These are phyloP conservation scores for Polyommatus icarus DNA, from an alignment of 2,888 invertebrate genomes.

Conservation along the genomic window DNA sequence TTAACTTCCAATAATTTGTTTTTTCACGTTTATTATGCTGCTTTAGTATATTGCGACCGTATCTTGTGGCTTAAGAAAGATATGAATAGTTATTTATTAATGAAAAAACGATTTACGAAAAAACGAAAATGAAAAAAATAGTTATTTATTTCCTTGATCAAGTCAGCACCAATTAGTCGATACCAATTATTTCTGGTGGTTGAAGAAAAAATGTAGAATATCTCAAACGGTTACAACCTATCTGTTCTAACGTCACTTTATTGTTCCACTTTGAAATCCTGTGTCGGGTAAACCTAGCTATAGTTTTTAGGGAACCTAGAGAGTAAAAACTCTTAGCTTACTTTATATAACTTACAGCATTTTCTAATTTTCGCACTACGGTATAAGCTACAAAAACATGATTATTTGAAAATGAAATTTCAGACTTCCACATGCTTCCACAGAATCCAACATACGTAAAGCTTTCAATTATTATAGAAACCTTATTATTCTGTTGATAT, in stretches of 20 bases:
- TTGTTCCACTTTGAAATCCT: constrained; percentile 12
- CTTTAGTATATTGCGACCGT: not conserved
- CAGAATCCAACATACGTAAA: no score
- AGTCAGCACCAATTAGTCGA: not conserved
- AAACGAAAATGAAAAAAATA: no score
- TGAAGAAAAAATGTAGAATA: not conserved
- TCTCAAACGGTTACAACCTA: not conserved
- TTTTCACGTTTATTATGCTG: not conserved
- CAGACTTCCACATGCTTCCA: no score
- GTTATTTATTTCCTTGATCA: not conserved
- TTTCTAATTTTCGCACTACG: no score
- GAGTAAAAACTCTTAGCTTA: no score
- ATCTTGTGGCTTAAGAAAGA: not conserved
- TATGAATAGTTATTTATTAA: not conserved
- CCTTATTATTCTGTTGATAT: no score
- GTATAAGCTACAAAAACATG: no score
- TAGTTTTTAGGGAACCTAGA: not conserved
- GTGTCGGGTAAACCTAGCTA: not conserved
- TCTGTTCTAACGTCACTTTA: not conserved
- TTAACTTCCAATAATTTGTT: not conserved
- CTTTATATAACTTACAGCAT: no score
- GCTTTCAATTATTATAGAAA: no score
- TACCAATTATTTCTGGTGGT: not conserved
- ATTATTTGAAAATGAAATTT: no score
- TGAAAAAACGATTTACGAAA: no score